These are phyloP conservation scores for Nothoprocta pentlandii DNA, from an alignment of 2,113 vertebrate genomes.

Conservation along the genomic window DNA sequence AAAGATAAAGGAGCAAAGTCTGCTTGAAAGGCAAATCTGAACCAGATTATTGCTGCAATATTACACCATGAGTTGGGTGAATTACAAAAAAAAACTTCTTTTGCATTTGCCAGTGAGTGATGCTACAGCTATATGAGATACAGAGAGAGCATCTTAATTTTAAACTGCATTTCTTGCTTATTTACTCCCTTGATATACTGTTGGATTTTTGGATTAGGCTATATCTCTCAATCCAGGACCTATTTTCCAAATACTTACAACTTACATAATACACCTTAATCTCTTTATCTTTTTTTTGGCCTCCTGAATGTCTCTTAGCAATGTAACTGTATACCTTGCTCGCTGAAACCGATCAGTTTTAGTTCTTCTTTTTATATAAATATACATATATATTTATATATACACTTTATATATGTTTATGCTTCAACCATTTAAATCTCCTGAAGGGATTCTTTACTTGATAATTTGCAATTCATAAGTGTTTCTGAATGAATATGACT, in stretches of 20 bases:
- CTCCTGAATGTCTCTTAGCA: not conserved
- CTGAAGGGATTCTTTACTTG: not conserved
- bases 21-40: not conserved
- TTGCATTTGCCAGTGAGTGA: not conserved
- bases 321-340: not conserved
- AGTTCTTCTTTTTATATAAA: too few species aligned
- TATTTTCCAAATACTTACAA: not conserved
- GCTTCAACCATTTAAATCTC: not conserved
- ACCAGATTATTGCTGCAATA: not conserved
- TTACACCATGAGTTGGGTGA: accelerated
- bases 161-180: not conserved
- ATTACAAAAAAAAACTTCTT: not conserved
- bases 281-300: not conserved
- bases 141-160: not conserved
- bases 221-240: not conserved
- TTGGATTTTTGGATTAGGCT: not conserved
- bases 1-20: not conserved
- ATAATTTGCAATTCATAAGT: not conserved
- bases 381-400: not conserved
- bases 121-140: not conserved
- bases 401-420: too few species aligned
- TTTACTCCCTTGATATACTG: not conserved
- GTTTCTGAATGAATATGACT: not conserved
- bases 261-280: not conserved
- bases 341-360: not conserved